Percentiles rank a stretch among this genome's conserved stretches.
These are phyloP conservation scores for Schizaphis graminum DNA, from an alignment of 2,888 invertebrate genomes.

Conservation along the genomic window DNA sequence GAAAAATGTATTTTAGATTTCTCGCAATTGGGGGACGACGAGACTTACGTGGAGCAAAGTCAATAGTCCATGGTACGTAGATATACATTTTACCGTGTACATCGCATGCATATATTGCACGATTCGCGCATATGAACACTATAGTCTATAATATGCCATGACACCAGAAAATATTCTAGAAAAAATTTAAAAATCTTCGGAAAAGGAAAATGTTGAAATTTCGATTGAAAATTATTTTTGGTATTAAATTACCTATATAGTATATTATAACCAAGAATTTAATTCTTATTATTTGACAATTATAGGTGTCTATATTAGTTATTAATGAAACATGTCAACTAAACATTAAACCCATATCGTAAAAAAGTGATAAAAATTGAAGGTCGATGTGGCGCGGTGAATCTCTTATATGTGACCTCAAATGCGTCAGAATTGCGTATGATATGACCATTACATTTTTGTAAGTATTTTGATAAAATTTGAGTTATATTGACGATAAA, in stretches of 20 bases:
- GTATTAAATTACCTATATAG: neutral
- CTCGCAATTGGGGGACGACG: neutral
- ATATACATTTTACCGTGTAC: neutral
- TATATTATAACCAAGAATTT: neutral
- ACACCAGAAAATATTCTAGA: constrained; percentile 20
- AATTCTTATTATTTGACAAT: neutral
- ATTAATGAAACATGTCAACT: constrained; percentile 1
- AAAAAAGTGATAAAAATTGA: constrained; percentile 29
- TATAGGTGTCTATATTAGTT: neutral
- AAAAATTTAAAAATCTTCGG: neutral
- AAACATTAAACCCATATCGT: neutral
- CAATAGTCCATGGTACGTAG: constrained; percentile 45
- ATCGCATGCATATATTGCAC: neutral
- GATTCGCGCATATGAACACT: constrained; percentile 23
- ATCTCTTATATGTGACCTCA: neutral
- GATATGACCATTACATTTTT: neutral
- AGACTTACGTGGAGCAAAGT: constrained; percentile 5
- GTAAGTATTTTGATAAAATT: neutral
- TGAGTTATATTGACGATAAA: neutral
- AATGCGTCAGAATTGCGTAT: neutral
- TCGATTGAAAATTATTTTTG: neutral
- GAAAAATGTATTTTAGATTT: constrained; percentile 24
- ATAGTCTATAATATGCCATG: constrained; percentile 42
- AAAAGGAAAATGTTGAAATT: neutral
- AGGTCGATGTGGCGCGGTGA: neutral